Conservation (phyloP, 2,888 invertebrate genomes). For the Dascillus cervinus region DNA sequence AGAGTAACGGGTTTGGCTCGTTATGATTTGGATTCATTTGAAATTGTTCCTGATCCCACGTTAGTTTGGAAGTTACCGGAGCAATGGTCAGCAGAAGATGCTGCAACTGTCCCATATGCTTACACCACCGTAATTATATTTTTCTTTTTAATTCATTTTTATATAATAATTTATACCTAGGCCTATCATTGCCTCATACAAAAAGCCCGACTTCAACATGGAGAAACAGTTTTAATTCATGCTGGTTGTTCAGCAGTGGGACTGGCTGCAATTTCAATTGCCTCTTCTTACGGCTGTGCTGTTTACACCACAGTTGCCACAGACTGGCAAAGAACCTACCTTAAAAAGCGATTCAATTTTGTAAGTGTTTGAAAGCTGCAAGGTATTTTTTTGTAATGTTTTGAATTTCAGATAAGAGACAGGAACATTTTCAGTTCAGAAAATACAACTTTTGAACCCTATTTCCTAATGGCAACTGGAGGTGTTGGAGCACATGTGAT, state of each 20-base stretch:
- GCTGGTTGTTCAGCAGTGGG: slow-evolving; percentile 59
- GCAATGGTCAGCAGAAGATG: slow-evolving; percentile 65
- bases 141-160: not conserved
- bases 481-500: slow-evolving; percentile 88
- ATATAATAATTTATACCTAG: slow-evolving; percentile 26
- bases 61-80: slow-evolving; percentile 64
- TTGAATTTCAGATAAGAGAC: slow-evolving; percentile 29
- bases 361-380: slow-evolving; percentile 25
- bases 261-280: slow-evolving; percentile 62
- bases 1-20: slow-evolving; percentile 61
- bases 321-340: slow-evolving; percentile 30
- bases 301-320: slow-evolving; percentile 57
- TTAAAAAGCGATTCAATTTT: slow-evolving; percentile 31
- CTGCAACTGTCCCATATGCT: slow-evolving; percentile 73
- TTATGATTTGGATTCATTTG: slow-evolving; percentile 30
- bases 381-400: slow-evolving; percentile 1
- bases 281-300: slow-evolving; percentile 49
- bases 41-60: slow-evolving; percentile 35
- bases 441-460: slow-evolving; percentile 73
- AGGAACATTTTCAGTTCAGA: slow-evolving; percentile 31
- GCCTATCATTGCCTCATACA: slow-evolving; percentile 41
- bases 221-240: slow-evolving; percentile 47
- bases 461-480: slow-evolving; percentile 70
- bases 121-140: slow-evolving; percentile 50
- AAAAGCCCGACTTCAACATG: slow-evolving; percentile 29